Percentiles rank a stretch among this genome's conserved stretches.
phyloP scores from a whole-genome alignment of 2,888 invertebrate species.

The Amphipyra tragopoginis region DNA sequence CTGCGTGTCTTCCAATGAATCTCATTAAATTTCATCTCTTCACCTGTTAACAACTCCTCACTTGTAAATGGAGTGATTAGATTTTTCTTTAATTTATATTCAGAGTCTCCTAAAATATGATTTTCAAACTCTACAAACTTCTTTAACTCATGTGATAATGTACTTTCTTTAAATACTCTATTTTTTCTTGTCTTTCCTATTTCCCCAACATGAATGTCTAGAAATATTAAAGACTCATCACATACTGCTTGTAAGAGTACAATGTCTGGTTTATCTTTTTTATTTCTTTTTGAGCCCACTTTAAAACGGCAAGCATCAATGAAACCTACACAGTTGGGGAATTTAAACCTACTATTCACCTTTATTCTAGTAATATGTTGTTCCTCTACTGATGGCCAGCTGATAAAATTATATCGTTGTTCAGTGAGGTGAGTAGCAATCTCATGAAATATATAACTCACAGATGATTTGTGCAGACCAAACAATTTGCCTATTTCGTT shows the following conservation, averaged over 20 bases:
- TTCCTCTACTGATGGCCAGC: slow-evolving; percentile 82
- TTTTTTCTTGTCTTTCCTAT: slow-evolving; percentile 77
- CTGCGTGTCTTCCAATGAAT: slow-evolving; percentile 79
- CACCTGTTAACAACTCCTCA: slow-evolving; percentile 81
- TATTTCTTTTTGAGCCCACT: slow-evolving; percentile 75
- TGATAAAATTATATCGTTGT: slow-evolving; percentile 76
- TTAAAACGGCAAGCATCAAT: slow-evolving; percentile 82
- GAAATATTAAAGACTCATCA: slow-evolving; percentile 82
- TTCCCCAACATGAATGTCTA: slow-evolving; percentile 79
- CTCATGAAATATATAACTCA: slow-evolving; percentile 81
- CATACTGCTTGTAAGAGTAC: slow-evolving; percentile 85
- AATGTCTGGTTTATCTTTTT: slow-evolving; percentile 68
- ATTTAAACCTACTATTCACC: slow-evolving; percentile 80
- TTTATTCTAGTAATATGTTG: slow-evolving; percentile 83
- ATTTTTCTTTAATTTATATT: slow-evolving; percentile 80
- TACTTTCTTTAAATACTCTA: slow-evolving; percentile 80
- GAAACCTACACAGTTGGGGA: slow-evolving; percentile 86
- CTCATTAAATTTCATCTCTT: slow-evolving; percentile 87
- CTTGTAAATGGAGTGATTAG: slow-evolving; percentile 82
- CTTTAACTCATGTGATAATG: slow-evolving; percentile 74
- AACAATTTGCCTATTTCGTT: slow-evolving; percentile 79
- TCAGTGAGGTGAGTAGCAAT: slow-evolving; percentile 76
- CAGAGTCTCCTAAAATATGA: slow-evolving; percentile 81
- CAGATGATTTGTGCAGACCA: slow-evolving; percentile 80
- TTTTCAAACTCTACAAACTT: slow-evolving; percentile 83